Percentiles rank a stretch among this genome's conserved stretches.
Conservation (phyloP, 2,888 invertebrate species). For the Cantharis flavilabris region DNA sequence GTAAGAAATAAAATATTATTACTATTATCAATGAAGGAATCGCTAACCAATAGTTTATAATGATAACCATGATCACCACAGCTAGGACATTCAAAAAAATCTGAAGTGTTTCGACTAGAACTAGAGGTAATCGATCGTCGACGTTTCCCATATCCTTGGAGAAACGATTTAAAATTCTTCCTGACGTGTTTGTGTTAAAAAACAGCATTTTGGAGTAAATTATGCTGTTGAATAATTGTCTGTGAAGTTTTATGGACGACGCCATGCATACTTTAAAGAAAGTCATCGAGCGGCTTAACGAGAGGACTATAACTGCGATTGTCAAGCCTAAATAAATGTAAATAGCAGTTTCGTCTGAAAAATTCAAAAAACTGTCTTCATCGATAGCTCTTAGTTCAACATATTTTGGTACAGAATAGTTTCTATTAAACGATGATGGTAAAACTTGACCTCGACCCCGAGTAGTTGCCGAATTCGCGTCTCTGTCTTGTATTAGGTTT, state of each 20-base stretch:
- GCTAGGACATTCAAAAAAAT: slow-evolving; percentile 70
- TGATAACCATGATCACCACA: slow-evolving; percentile 69
- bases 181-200: slow-evolving; percentile 84
- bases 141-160: slow-evolving; percentile 73
- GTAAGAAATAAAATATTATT: slow-evolving; percentile 64
- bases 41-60: slow-evolving; percentile 69
- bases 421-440: neutral
- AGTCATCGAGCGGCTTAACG: slow-evolving; percentile 66
- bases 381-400: neutral
- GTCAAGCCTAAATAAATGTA: slow-evolving; percentile 53
- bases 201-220: slow-evolving; percentile 81
- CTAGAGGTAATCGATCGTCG: slow-evolving; percentile 61
- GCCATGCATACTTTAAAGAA: slow-evolving; percentile 70
- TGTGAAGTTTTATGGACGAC: slow-evolving; percentile 77
- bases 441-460: neutral
- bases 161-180: slow-evolving; percentile 74
- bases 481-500: slow-evolving; percentile 29
- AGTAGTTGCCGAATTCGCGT: neutral
- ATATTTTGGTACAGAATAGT: neutral
- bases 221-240: slow-evolving; percentile 81
- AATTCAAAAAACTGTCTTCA: neutral
- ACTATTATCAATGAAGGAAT: slow-evolving; percentile 65
- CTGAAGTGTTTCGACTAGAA: slow-evolving; percentile 57
- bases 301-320: slow-evolving; percentile 47
- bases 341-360: slow-evolving; percentile 40